Percentiles rank a stretch among this genome's conserved stretches.
phyloP scores from a whole-genome alignment of 1,140 invertebrate genomes.

The Gonatopus flavifemur region DNA sequence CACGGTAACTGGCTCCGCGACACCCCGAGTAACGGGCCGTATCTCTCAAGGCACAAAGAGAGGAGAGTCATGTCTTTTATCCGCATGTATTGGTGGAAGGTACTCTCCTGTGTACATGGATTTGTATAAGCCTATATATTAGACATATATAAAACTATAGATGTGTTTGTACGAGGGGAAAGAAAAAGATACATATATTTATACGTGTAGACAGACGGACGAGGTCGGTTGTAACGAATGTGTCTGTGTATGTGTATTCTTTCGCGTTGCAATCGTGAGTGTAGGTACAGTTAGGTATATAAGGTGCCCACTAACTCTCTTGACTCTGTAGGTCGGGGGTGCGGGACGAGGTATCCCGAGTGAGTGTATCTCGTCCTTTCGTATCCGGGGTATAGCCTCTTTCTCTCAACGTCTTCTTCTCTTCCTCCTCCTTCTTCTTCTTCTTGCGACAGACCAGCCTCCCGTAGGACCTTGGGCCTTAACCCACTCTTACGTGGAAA shows the following conservation, averaged over 20 bases:
- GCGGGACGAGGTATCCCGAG: conserved; percentile 29
- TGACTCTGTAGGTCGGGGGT: conserved; percentile 52
- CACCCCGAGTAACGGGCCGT: conserved; percentile 54
- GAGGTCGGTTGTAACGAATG: conserved; percentile 15
- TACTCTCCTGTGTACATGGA: conserved; percentile 21
- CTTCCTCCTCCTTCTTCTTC: not conserved
- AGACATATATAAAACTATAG: not conserved
- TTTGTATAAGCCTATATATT: not conserved
- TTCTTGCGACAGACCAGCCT: not conserved
- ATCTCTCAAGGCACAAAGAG: conserved; percentile 48
- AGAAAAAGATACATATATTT: no score
- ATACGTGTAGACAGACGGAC: not conserved
- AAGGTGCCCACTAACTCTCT: conserved; percentile 43
- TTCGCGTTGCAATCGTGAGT: conserved; percentile 36
- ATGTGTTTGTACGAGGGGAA: no score
- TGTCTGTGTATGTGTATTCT: conserved; percentile 30
- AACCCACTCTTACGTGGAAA: conserved; percentile 55
- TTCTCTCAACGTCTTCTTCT: conserved; percentile 33
- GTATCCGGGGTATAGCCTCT: conserved; percentile 44
- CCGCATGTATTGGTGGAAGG: conserved; percentile 43
- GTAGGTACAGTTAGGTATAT: conserved; percentile 51
- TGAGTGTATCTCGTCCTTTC: conserved; percentile 37
- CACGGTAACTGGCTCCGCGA: conserved; percentile 59
- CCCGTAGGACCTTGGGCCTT: conserved; percentile 55
- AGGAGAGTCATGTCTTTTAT: conserved; percentile 32